A percentile compares a stretch with the other conserved stretches of the same genome.
phyloP scores from a whole-genome alignment of 1,140 invertebrate genomes.

The Papilio aristodemus region DNA sequence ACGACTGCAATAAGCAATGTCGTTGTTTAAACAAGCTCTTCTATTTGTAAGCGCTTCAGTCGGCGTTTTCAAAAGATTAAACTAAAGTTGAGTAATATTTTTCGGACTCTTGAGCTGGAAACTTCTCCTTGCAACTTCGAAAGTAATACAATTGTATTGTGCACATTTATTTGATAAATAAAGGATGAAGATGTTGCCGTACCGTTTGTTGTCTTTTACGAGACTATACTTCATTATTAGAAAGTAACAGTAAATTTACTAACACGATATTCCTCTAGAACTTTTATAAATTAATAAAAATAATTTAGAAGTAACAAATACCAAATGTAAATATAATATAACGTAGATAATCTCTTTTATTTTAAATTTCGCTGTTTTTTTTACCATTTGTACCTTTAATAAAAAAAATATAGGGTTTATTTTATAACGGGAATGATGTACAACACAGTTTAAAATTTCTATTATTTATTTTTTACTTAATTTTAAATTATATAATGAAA shows the following conservation, averaged over 20 bases:
- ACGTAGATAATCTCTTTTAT: too few relatives aligned
- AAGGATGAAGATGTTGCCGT: not conserved
- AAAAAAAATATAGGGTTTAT: too few relatives aligned
- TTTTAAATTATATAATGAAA: too few relatives aligned
- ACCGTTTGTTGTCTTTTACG: not conserved
- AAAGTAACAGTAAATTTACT: not conserved
- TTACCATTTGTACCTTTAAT: too few relatives aligned
- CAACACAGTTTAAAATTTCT: too few relatives aligned
- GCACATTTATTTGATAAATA: conserved; percentile 13
- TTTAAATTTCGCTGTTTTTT: too few relatives aligned
- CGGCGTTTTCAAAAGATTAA: conserved; percentile 59
- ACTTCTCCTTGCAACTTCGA: conserved; percentile 43
- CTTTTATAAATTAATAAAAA: too few relatives aligned
- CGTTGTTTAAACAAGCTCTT: conserved; percentile 40
- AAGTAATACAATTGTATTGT: conserved; percentile 22
- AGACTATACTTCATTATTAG: not conserved
- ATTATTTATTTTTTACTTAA: too few relatives aligned
- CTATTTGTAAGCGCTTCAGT: conserved; percentile 54
- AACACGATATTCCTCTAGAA: too few relatives aligned
- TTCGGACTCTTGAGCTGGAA: conserved; percentile 54
- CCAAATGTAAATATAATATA: too few relatives aligned
- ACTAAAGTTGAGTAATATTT: conserved; percentile 61
- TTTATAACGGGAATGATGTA: too few relatives aligned
- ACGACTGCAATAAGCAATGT: conserved; percentile 28
- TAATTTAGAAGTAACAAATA: too few relatives aligned